Evolutionary conservation across 2,888 invertebrate species (phyloP).

Genomic region (Acleris holmiana): DNA sequence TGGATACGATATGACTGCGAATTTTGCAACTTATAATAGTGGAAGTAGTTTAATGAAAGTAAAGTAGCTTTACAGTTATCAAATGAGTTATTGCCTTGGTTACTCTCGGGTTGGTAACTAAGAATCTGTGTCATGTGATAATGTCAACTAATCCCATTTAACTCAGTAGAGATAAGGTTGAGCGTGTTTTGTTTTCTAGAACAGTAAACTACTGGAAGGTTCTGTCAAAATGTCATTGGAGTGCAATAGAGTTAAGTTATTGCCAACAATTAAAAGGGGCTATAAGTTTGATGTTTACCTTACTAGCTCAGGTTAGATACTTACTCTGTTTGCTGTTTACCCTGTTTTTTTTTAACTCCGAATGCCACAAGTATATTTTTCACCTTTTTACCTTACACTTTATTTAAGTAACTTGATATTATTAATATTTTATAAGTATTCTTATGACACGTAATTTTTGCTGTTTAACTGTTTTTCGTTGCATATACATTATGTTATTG

Average conservation of each 20-base stretch:
- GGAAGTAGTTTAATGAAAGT: too few relatives aligned
- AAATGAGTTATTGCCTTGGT: not conserved
- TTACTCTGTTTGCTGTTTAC: constrained; percentile 41
- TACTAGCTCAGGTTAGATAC: constrained; percentile 92
- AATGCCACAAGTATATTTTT: constrained; percentile 39
- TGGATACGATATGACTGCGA: too few relatives aligned
- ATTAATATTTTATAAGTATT: not conserved
- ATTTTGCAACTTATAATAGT: too few relatives aligned
- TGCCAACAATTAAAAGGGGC: constrained; percentile 92
- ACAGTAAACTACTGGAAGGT: constrained; percentile 90
- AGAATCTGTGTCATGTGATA: constrained; percentile 27
- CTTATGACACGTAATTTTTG: not conserved
- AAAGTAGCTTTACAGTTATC: not conserved
- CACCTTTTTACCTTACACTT: constrained; percentile 5
- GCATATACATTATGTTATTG: constrained; percentile 14
- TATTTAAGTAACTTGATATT: not conserved
- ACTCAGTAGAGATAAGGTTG: constrained; percentile 34
- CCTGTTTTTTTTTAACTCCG: constrained; percentile 42
- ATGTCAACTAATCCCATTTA: constrained; percentile 28
- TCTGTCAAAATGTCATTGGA: constrained; percentile 88
- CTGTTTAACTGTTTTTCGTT: not conserved
- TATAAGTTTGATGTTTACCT: constrained; percentile 93
- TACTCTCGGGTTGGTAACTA: not conserved
- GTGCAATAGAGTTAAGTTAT: constrained; percentile 90
- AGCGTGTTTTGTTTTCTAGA: constrained; percentile 82